These are phyloP conservation scores for Arenaria interpres DNA, from an alignment of 2,113 vertebrate genomes.

Conservation along the genomic window DNA sequence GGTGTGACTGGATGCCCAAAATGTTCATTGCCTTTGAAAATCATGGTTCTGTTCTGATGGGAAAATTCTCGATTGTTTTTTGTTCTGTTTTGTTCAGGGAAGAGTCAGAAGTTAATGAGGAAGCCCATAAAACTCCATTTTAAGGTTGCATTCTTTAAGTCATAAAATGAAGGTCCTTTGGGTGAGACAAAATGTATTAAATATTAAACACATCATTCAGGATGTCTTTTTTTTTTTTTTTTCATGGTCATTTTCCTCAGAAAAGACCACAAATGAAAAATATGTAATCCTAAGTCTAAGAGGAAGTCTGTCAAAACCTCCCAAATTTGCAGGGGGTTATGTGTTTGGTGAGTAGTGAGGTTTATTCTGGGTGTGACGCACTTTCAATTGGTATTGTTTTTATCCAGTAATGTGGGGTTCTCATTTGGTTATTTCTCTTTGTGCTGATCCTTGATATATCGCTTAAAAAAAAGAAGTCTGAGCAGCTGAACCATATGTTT, in stretches of 20 bases:
- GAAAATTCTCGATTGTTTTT: background rate
- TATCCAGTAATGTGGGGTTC: background rate
- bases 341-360: background rate
- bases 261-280: conserved; percentile 18
- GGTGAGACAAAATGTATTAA: background rate
- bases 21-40: background rate
- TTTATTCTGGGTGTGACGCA: background rate
- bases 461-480: background rate
- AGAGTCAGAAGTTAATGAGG: background rate
- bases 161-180: background rate
- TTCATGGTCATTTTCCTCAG: background rate
- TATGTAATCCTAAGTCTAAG: background rate
- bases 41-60: background rate
- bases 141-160: background rate
- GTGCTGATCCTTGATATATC: background rate
- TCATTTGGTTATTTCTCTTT: conserved; percentile 22
- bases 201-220: background rate
- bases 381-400: background rate
- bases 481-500: conserved; percentile 55
- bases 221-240: background rate
- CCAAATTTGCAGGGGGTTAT: background rate
- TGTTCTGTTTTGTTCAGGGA: background rate
- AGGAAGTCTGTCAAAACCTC: background rate
- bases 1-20: background rate
- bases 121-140: conserved; percentile 13